Conservation (phyloP, 2,113 vertebrate genomes). For the Leptobrachium leishanense region DNA sequence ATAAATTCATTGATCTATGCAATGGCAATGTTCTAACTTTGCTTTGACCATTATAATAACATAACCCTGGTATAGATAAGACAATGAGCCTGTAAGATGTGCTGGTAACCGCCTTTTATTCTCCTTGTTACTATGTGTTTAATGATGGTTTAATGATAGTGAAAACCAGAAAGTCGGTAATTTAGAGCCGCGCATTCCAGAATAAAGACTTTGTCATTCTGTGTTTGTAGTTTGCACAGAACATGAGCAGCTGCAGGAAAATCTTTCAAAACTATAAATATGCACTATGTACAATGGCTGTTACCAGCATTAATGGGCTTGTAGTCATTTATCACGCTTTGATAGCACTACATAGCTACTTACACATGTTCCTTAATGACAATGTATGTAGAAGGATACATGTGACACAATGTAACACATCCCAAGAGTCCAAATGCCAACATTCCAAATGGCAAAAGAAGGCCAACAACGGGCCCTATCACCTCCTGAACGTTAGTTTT, state of each 20-base stretch:
- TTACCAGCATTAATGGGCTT: too few species aligned
- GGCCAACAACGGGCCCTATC: too few species aligned
- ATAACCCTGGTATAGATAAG: background rate
- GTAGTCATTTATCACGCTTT: too few species aligned
- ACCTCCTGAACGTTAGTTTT: too few species aligned
- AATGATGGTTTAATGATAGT: slow-evolving; percentile 30
- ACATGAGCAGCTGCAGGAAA: background rate
- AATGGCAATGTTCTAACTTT: too few species aligned
- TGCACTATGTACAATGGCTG: background rate
- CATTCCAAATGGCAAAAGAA: too few species aligned
- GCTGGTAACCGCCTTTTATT: background rate
- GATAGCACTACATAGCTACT: too few species aligned
- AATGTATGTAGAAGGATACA: too few species aligned
- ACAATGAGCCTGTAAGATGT: background rate
- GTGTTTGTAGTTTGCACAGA: background rate
- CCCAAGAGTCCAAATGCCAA: too few species aligned
- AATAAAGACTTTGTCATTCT: slow-evolving; percentile 9
- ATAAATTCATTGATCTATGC: too few species aligned
- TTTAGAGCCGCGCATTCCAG: background rate
- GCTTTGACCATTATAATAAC: background rate
- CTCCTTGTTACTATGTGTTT: background rate
- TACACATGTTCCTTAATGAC: too few species aligned
- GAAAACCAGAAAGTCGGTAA: slow-evolving; percentile 3
- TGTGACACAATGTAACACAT: too few species aligned
- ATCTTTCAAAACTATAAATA: background rate